A percentile compares a stretch with the other conserved stretches of the same genome.
phyloP scores from a whole-genome alignment of 2,797 vertebrate species.

The Chelonia mydas region DNA sequence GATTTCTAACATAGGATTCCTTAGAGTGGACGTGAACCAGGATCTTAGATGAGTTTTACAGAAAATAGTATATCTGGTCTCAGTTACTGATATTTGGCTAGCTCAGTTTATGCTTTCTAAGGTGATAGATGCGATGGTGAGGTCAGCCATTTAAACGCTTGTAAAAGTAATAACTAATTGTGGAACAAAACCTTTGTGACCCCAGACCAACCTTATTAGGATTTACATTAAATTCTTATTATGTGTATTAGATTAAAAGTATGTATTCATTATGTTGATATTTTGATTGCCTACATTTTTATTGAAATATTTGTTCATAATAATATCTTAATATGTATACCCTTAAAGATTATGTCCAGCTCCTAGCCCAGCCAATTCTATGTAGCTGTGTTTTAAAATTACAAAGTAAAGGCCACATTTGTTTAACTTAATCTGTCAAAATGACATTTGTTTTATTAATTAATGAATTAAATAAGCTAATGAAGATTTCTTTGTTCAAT shows the following conservation, averaged over 20 bases:
- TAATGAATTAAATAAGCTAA: constrained; percentile 68
- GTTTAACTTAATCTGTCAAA: constrained; percentile 52
- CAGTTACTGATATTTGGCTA: not conserved
- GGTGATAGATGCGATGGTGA: not conserved
- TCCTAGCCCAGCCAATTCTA: not conserved
- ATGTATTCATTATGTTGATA: not conserved
- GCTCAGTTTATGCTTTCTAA: not conserved
- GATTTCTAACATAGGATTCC: not conserved
- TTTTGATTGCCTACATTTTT: not conserved
- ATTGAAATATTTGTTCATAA: not conserved
- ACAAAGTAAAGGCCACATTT: constrained; percentile 26
- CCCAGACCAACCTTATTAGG: not conserved
- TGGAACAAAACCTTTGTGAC: not conserved
- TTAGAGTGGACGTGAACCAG: not conserved
- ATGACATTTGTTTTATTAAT: constrained; percentile 64
- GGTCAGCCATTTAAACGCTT: not conserved
- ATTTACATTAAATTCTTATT: not conserved
- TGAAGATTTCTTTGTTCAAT: constrained; percentile 62
- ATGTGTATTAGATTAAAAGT: not conserved
- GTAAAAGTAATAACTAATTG: not conserved
- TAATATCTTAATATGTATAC: not conserved
- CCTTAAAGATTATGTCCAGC: not conserved
- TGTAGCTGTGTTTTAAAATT: constrained; percentile 11
- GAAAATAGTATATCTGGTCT: not conserved
- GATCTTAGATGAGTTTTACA: not conserved